phyloP scores from a whole-genome alignment of 2,797 vertebrate species.

The Microchirus variegatus region DNA sequence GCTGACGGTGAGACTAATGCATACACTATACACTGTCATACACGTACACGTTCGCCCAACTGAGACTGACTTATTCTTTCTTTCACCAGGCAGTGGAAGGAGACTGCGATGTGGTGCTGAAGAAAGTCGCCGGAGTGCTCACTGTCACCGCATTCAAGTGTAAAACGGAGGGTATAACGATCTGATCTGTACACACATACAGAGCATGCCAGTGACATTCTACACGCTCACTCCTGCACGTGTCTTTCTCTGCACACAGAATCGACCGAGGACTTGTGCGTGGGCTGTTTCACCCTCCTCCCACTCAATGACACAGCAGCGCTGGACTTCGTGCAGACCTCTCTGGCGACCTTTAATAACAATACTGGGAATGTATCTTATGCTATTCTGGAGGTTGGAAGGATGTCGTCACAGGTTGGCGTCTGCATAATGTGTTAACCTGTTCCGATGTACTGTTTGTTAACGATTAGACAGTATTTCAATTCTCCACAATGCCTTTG shows the following conservation, averaged over 20 bases:
- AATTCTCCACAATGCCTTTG: constrained; percentile 4
- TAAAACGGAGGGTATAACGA: constrained; percentile 78
- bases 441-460: background rate
- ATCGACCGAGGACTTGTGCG: constrained; percentile 64
- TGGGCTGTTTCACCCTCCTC: constrained; percentile 70
- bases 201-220: background rate
- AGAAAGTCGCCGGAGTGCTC: constrained; percentile 59
- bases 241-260: constrained; percentile 59
- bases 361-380: constrained; percentile 42
- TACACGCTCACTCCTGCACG: constrained; percentile 10
- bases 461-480: background rate
- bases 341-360: constrained; percentile 75
- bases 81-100: constrained; percentile 78
- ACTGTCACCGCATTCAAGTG: constrained; percentile 80
- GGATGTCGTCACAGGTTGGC: constrained; percentile 78
- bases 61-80: constrained; percentile 2
- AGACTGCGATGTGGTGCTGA: constrained; percentile 81
- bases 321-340: constrained; percentile 66
- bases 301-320: constrained; percentile 74
- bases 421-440: background rate
- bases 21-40: background rate
- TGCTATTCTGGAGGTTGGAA: constrained; percentile 72
- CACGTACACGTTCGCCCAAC: background rate
- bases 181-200: background rate
- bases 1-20: constrained; percentile 67